Evolutionary conservation across 2,113 vertebrate genomes (phyloP).

Genomic region (Mola mola): DNA sequence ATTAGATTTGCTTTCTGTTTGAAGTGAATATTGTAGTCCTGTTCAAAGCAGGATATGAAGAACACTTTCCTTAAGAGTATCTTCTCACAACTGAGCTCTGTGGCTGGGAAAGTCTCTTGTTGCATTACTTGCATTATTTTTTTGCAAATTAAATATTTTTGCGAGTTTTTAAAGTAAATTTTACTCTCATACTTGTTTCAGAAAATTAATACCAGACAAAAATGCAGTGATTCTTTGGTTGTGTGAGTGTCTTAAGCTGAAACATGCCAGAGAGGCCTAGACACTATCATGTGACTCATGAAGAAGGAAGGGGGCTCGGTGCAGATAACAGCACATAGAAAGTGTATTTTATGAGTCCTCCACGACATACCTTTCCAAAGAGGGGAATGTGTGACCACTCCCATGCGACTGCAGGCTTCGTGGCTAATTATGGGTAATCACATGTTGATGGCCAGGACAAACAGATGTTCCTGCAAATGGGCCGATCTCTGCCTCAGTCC

Average conservation of each 20-base stretch:
- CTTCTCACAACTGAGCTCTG: conserved; percentile 30
- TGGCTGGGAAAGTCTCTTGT: conserved; percentile 26
- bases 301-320: not conserved
- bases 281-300: conserved; percentile 18
- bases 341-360: conserved; percentile 48
- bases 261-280: conserved; percentile 13
- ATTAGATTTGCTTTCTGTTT: conserved; percentile 55
- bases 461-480: conserved; percentile 76
- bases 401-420: conserved; percentile 60
- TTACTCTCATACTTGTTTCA: not conserved
- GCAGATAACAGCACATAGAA: conserved; percentile 8
- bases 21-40: conserved; percentile 49
- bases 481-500: conserved; percentile 4
- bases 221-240: conserved; percentile 1
- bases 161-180: no score
- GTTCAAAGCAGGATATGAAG: conserved; percentile 64
- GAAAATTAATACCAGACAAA: not conserved
- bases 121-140: conserved; percentile 33
- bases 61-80: conserved; percentile 48
- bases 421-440: conserved; percentile 78
- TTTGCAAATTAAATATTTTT: no score
- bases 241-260: conserved; percentile 5
- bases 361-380: conserved; percentile 61
- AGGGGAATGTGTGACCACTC: conserved; percentile 60
- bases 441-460: conserved; percentile 69